phyloP scores from a whole-genome alignment of 2,113 vertebrate species.

The Nerophis ophidion region DNA sequence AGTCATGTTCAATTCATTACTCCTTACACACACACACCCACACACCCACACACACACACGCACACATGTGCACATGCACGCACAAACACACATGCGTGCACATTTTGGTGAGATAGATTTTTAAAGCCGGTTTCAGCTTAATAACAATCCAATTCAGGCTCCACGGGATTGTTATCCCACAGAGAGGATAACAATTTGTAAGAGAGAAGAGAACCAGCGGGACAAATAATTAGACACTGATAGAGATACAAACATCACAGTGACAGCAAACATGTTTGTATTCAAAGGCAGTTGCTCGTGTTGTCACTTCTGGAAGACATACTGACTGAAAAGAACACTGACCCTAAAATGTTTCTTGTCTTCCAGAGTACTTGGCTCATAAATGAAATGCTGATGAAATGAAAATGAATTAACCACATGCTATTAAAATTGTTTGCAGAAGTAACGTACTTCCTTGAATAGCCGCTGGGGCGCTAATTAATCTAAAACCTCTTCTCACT shows the following conservation, averaged over 20 bases:
- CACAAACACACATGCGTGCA: neutral
- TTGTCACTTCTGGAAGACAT: neutral
- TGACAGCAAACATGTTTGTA: conserved; percentile 9
- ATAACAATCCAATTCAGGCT: conserved; percentile 50
- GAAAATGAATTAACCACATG: neutral
- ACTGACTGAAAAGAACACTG: neutral
- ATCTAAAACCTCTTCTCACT: no score
- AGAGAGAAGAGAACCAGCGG: conserved; percentile 25
- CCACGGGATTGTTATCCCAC: conserved; percentile 32
- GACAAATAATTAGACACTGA: conserved; percentile 47
- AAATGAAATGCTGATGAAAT: neutral
- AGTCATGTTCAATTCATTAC: conserved; percentile 23
- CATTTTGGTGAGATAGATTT: conserved; percentile 26
- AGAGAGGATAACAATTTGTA: conserved; percentile 28
- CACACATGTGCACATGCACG: conserved; percentile 1
- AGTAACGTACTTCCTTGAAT: no score
- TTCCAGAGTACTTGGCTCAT: neutral
- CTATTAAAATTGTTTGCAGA: neutral
- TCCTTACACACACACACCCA: conserved; percentile 10
- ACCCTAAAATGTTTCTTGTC: neutral
- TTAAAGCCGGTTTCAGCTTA: conserved; percentile 43
- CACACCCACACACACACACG: conserved; percentile 6
- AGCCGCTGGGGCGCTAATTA: no score
- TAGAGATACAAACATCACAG: conserved; percentile 39
- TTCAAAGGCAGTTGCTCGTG: neutral